Base-by-base conservation (phyloP, 2,888 invertebrate species). In the Idaea aversata region DNA sequence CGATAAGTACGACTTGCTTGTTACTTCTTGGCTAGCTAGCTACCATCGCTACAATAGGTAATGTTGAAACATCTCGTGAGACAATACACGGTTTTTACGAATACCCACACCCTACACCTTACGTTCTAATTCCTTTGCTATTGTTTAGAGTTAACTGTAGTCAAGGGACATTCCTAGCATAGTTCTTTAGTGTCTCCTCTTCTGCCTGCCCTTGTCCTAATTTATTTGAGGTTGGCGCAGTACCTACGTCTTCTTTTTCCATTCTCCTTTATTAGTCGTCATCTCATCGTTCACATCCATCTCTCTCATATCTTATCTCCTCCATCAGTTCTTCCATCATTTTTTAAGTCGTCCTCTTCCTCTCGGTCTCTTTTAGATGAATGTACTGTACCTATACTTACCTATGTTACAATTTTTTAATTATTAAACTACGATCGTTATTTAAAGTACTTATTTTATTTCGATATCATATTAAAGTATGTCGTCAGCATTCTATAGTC, bases 91-190 rank as follows among this genome's bases (percentile, higher is more conserved):
- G 83, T 79, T 83, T 75, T 80, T 67, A 70, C 84, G 85, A 76
- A 75, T 77, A 73, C 10, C 47, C 13, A 47, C 47, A 47, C 47
- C 47, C 47, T 47, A 47, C 47, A 47, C 47, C 47, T 13, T 69
- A 72, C 80, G 83, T 76, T 81, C 84, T 74, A 81, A 81, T 84
- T 85, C 85, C 80, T 79, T 76, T 68, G 67, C 81, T 72, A 85
- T 87, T 86, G 86, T 87, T 78, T 65, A 60, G 61, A 72, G 70
- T 75, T 76, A 71, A 78, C 72, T 71, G 73, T 75, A 78, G 47
- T 47, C 13, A 47, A 47, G 47, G 47, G 47, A 80, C 78, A 76
- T 79, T 78, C 74, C 70, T 57, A 65, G 59, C 65, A 69, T 69
- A 72, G 61, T 70, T 25, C 25, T 25, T n/a, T n/a, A n/a, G 25